Conservation (phyloP, 2,113 vertebrate genomes). For the Tiliqua scincoides region DNA sequence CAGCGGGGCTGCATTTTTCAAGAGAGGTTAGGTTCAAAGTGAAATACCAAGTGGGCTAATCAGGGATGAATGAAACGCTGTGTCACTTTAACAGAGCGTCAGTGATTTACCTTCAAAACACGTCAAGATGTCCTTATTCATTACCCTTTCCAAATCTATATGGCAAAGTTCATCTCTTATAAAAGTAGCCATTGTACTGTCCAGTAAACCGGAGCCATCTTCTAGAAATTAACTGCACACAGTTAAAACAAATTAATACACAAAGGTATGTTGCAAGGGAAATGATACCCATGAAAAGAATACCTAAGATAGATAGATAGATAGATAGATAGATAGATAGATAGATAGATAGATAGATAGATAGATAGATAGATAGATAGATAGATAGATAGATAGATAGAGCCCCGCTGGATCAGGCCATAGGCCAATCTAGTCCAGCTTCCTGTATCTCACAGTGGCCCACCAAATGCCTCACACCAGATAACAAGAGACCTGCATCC, state of each 20-base stretch:
- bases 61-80: slow-evolving; percentile 37
- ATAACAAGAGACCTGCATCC: too few relatives aligned
- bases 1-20: background rate
- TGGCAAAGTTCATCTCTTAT: slow-evolving; percentile 2
- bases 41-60: slow-evolving; percentile 39
- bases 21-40: slow-evolving; percentile 33
- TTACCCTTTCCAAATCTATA: slow-evolving; percentile 1
- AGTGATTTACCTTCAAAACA: slow-evolving; percentile 38
- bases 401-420: too few relatives aligned
- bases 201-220: slow-evolving; percentile 11
- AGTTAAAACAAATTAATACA: background rate
- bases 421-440: too few relatives aligned
- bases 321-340: too few relatives aligned
- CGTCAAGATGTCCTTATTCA: slow-evolving; percentile 15
- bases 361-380: too few relatives aligned
- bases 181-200: fast-evolving
- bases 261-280: too few relatives aligned
- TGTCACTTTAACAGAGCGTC: slow-evolving; percentile 27
- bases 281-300: too few relatives aligned
- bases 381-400: too few relatives aligned
- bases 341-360: too few relatives aligned
- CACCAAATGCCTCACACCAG: too few relatives aligned
- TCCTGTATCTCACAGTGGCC: too few relatives aligned
- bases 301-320: too few relatives aligned
- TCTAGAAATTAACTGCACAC: background rate